Percentiles rank a stretch among this genome's conserved stretches.
phyloP scores from a whole-genome alignment of 2,113 vertebrate genomes.

The Calyptommatus sinebrachiatus region DNA sequence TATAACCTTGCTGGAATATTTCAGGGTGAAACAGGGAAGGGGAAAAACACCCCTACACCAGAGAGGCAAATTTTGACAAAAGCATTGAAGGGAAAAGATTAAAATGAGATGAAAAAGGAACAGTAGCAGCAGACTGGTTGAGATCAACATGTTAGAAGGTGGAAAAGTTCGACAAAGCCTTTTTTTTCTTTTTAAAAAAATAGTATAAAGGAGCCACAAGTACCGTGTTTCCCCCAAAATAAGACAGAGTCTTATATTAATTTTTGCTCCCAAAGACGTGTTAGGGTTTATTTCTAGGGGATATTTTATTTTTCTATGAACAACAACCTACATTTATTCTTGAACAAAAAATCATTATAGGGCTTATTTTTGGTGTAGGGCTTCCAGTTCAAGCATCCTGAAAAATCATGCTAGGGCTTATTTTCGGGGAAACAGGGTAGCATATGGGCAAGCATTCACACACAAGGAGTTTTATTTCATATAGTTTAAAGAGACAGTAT shows the following conservation, averaged over 20 bases:
- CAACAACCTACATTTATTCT: too few relatives aligned
- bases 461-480: slow-evolving; percentile 64
- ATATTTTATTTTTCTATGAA: too few relatives aligned
- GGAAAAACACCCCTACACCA: not conserved
- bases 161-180: slow-evolving; percentile 66
- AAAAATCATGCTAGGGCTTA: too few relatives aligned
- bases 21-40: not conserved
- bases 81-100: not conserved
- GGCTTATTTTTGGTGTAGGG: too few relatives aligned
- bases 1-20: slow-evolving; percentile 43
- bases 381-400: too few relatives aligned
- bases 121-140: slow-evolving; percentile 50
- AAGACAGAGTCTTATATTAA: too few relatives aligned
- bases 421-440: too few relatives aligned
- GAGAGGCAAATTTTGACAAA: slow-evolving; percentile 27
- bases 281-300: too few relatives aligned
- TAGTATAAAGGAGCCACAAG: too few relatives aligned
- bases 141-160: slow-evolving; percentile 79
- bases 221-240: too few relatives aligned
- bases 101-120: slow-evolving; percentile 50
- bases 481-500: slow-evolving; percentile 88
- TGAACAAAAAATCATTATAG: too few relatives aligned
- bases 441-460: slow-evolving; percentile 62
- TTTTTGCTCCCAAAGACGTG: too few relatives aligned
- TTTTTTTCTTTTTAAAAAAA: slow-evolving; percentile 31